Evolutionary conservation across 1,140 invertebrate species (phyloP).

Genomic region (Drosophila novamexicana): DNA sequence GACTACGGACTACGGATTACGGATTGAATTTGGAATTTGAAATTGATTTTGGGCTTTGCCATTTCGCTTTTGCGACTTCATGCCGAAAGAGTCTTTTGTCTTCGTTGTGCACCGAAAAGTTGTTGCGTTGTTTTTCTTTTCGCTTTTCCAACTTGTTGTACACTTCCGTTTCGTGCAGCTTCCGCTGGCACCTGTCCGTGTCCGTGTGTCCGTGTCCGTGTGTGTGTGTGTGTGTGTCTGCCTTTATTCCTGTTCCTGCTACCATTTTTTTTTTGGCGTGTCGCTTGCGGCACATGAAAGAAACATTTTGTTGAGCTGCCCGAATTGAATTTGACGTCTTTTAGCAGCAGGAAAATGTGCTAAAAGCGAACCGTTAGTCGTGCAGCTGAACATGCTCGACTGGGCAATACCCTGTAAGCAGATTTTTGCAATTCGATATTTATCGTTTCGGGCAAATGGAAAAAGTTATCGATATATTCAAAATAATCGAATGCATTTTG

Average conservation of each 20-base stretch:
- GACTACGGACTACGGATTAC: too few species aligned
- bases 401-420: background rate
- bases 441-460: too few species aligned
- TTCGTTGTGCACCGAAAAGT: background rate
- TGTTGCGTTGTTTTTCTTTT: slow-evolving; percentile 1
- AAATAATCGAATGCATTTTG: too few species aligned
- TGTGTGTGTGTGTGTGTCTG: slow-evolving; percentile 19
- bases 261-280: slow-evolving; percentile 7
- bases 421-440: too few species aligned
- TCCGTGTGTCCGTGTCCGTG: slow-evolving; percentile 1
- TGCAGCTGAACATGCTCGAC: background rate
- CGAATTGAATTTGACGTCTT: slow-evolving; percentile 57
- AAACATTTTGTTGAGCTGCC: slow-evolving; percentile 47
- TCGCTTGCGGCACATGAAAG: slow-evolving; percentile 35
- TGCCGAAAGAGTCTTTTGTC: background rate
- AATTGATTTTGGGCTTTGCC: background rate
- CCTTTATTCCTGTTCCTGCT: slow-evolving; percentile 21
- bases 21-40: too few species aligned
- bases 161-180: slow-evolving; percentile 60
- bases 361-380: slow-evolving; percentile 1
- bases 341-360: slow-evolving; percentile 24
- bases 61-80: background rate
- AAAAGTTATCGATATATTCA: too few species aligned
- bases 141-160: slow-evolving; percentile 30
- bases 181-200: slow-evolving; percentile 25